phyloP scores from a whole-genome alignment of 2,888 invertebrate genomes.

The Chirona hameri region DNA sequence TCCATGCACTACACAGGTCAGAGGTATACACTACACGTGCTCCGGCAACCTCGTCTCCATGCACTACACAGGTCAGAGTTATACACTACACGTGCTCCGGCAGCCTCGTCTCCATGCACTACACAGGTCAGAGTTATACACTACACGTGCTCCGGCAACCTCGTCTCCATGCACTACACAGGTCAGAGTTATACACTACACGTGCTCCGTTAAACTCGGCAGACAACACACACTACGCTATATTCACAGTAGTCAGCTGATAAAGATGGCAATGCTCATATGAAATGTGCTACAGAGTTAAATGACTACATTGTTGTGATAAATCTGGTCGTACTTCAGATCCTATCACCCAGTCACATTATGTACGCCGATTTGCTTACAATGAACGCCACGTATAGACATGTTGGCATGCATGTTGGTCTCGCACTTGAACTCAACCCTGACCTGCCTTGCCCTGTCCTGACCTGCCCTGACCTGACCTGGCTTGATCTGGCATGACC shows the following conservation, averaged over 20 bases:
- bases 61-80: neutral
- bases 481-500: neutral
- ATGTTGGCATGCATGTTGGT: no score
- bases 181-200: neutral
- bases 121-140: neutral
- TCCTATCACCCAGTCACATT: no score
- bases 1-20: slow-evolving; percentile 23
- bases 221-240: no score
- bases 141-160: neutral
- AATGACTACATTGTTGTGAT: no score
- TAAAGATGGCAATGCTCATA: no score
- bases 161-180: slow-evolving; percentile 12
- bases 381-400: no score
- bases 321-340: no score
- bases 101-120: neutral
- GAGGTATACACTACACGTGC: neutral
- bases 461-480: neutral
- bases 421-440: neutral
- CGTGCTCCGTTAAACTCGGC: neutral
- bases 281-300: no score
- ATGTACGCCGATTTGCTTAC: no score
- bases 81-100: neutral
- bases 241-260: no score
- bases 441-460: neutral
- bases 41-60: neutral